These are phyloP conservation scores for Scaptomyza tumidula DNA, from an alignment of 2,888 invertebrate species.

Conservation along the genomic window DNA sequence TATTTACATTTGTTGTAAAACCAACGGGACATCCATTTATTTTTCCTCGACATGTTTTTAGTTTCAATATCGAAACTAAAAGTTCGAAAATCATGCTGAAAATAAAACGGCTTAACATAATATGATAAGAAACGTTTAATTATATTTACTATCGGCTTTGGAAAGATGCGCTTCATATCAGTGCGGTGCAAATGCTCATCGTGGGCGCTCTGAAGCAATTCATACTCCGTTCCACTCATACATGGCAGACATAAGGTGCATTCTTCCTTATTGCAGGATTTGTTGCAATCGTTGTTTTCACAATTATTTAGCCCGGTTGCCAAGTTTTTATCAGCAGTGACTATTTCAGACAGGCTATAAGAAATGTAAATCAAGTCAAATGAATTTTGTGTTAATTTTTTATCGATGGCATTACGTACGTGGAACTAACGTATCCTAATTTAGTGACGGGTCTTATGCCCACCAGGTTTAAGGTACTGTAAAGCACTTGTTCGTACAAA, in stretches of 20 bases:
- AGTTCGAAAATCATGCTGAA: slow-evolving; percentile 62
- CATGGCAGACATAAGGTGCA: slow-evolving; percentile 94
- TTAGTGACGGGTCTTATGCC: slow-evolving; percentile 86
- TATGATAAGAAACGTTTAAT: no score
- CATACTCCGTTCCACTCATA: slow-evolving; percentile 86
- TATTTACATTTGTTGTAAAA: slow-evolving; percentile 94
- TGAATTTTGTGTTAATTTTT: not conserved
- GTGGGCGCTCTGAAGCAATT: slow-evolving; percentile 88
- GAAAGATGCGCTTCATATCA: slow-evolving; percentile 92
- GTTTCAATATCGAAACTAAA: slow-evolving; percentile 84
- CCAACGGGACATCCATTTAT: slow-evolving; percentile 92
- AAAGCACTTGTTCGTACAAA: slow-evolving; percentile 96
- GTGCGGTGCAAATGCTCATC: slow-evolving; percentile 92
- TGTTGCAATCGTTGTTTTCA: slow-evolving; percentile 85
- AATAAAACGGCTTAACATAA: slow-evolving; percentile 1
- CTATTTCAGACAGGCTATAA: slow-evolving; percentile 86
- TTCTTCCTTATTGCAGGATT: slow-evolving; percentile 87
- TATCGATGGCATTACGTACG: slow-evolving; percentile 24
- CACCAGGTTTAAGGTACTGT: slow-evolving; percentile 91
- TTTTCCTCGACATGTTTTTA: slow-evolving; percentile 87
- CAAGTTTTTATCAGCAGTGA: slow-evolving; percentile 92
- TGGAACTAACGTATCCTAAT: slow-evolving; percentile 4
- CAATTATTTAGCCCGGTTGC: slow-evolving; percentile 91
- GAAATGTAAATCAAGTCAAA: slow-evolving; percentile 2
- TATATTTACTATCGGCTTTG: slow-evolving; percentile 86